phyloP scores from a whole-genome alignment of 2,113 vertebrate genomes.

The Condylura cristata region DNA sequence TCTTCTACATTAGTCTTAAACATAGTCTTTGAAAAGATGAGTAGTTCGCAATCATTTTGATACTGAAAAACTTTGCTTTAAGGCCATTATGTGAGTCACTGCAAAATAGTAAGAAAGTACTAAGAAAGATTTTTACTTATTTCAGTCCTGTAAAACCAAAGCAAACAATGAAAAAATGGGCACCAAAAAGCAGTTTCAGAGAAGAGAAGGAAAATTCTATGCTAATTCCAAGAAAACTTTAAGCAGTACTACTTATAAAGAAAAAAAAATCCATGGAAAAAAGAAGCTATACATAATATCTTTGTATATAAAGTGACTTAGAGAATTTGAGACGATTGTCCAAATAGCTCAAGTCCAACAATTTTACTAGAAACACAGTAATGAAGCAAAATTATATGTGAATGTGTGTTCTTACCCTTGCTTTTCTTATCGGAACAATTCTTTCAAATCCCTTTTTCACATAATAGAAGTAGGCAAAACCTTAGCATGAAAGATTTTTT shows the following conservation, averaged over 20 bases:
- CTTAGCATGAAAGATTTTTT: not conserved
- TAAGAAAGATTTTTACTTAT: not conserved
- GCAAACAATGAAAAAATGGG: not conserved
- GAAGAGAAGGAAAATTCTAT: slow-evolving; percentile 18
- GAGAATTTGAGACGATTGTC: not conserved
- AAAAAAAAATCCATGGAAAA: not conserved
- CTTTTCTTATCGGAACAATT: not conserved
- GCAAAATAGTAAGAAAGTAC: fast-evolving
- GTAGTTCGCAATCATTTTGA: not conserved
- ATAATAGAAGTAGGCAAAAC: not conserved
- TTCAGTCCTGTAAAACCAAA: not conserved
- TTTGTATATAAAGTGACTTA: not conserved
- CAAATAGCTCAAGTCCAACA: not conserved
- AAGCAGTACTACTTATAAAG: not conserved
- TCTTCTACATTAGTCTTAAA: not conserved
- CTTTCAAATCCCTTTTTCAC: not conserved
- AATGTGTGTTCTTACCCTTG: not conserved
- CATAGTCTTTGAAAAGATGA: not conserved
- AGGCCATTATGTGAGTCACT: fast-evolving
- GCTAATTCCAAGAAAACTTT: not conserved
- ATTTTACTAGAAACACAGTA: not conserved
- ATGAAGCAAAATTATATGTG: not conserved
- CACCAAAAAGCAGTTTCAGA: not conserved
- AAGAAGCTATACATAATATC: not conserved
- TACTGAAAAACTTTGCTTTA: not conserved